phyloP scores from a whole-genome alignment of 2,113 vertebrate genomes.

The Perognathus longimembris region DNA sequence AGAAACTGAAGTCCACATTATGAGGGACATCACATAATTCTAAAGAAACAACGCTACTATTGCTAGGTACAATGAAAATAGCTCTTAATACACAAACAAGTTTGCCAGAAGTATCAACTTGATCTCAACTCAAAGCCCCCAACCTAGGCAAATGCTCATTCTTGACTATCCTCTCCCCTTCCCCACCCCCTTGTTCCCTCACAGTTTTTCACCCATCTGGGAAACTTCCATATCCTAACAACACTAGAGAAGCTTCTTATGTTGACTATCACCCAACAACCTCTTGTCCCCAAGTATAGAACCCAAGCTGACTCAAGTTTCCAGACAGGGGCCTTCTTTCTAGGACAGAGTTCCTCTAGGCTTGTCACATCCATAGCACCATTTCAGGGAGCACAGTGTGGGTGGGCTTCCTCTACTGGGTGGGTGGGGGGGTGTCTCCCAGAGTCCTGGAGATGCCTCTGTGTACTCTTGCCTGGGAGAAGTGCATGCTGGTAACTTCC shows the following conservation, averaged over 20 bases:
- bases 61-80: not conserved
- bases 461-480: not conserved
- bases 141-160: not conserved
- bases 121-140: not conserved
- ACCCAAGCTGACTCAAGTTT: not conserved
- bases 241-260: not conserved
- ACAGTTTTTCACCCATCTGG: not conserved
- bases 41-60: not conserved
- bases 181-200: no score
- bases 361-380: not conserved
- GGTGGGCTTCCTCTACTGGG: not conserved
- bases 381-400: not conserved
- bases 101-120: not conserved
- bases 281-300: not conserved
- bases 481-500: not conserved
- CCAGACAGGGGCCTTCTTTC: no score
- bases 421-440: not conserved
- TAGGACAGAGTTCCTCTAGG: no score
- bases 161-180: not conserved
- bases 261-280: no score
- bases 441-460: no score
- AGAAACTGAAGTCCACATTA: not conserved
- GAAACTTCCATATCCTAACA: not conserved
- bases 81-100: not conserved
- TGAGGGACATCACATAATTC: not conserved